Percentiles rank a stretch among this genome's conserved stretches.
Evolutionary conservation across 2,797 vertebrate species (phyloP).

Genomic region (Yasuhikotakia modesta): DNA sequence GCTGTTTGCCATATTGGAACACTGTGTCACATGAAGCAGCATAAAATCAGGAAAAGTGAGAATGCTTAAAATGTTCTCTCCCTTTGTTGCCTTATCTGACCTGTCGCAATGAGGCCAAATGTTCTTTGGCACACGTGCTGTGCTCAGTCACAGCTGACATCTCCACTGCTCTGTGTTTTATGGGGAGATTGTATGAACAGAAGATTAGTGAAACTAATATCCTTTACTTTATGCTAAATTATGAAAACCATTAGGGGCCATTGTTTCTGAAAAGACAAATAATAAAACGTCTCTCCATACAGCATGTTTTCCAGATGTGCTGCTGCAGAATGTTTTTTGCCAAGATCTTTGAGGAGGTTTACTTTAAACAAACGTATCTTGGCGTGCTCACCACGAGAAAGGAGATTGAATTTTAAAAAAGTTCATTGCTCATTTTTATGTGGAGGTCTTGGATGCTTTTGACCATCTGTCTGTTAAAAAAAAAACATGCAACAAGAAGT

Average conservation of each 20-base stretch:
- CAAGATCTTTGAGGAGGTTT: constrained; percentile 77
- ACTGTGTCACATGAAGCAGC: constrained; percentile 21
- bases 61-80: constrained; percentile 28
- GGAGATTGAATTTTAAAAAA: constrained; percentile 54
- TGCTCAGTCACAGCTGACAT: constrained; percentile 57
- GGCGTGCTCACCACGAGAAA: constrained; percentile 60
- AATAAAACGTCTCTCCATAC: constrained; percentile 55
- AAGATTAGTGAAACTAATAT: constrained; percentile 63
- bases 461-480: constrained; percentile 65
- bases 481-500: constrained; percentile 54
- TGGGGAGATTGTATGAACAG: constrained; percentile 59
- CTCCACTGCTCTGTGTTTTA: constrained; percentile 51
- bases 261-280: constrained; percentile 59
- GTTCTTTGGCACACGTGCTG: constrained; percentile 41
- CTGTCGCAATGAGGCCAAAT: constrained; percentile 47
- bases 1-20: neutral
- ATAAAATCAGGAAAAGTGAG: constrained; percentile 53
- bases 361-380: constrained; percentile 72
- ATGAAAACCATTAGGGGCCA: constrained; percentile 61
- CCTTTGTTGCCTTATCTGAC: constrained; percentile 54
- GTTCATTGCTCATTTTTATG: constrained; percentile 75
- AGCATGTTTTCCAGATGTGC: constrained; percentile 79
- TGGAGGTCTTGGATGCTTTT: constrained; percentile 66
- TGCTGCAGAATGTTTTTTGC: constrained; percentile 56
- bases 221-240: constrained; percentile 62